Conservation (phyloP, 2,888 invertebrate genomes). For the Dinocampus coccinellae region DNA sequence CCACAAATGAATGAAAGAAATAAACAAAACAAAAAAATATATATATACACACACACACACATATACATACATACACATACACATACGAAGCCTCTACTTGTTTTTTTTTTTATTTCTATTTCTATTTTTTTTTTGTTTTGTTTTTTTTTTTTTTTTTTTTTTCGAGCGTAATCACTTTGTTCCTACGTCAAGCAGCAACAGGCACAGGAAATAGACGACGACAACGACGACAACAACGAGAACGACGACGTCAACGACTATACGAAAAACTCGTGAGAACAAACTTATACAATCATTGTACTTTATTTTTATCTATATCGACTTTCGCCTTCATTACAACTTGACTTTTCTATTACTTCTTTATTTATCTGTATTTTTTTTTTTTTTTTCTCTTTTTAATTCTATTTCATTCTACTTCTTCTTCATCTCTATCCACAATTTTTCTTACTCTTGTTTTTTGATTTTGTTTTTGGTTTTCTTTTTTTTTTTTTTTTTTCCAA, state of each 20-base stretch:
- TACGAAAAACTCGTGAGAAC: constrained; percentile 15
- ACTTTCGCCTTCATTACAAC: not conserved
- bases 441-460: constrained; percentile 13
- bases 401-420: too few relatives aligned
- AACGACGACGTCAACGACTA: not conserved
- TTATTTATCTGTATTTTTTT: too few relatives aligned
- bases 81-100: too few relatives aligned
- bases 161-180: constrained; percentile 54
- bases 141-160: too few relatives aligned
- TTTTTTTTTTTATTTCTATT: too few relatives aligned
- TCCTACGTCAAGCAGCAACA: constrained; percentile 40
- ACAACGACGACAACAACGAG: too few relatives aligned
- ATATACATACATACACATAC: too few relatives aligned
- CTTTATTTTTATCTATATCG: constrained; percentile 14
- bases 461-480: not conserved
- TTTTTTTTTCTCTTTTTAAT: too few relatives aligned
- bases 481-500: not conserved
- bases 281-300: constrained; percentile 30
- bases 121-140: too few relatives aligned
- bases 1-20: constrained; percentile 31
- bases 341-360: constrained; percentile 6
- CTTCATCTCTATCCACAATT: too few relatives aligned
- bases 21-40: constrained; percentile 34
- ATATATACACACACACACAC: too few relatives aligned
- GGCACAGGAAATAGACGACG: constrained; percentile 40